Percentiles rank a stretch among this genome's conserved stretches.
Conservation (phyloP, 1,140 invertebrate genomes). For the Drosophila melanogaster region DNA sequence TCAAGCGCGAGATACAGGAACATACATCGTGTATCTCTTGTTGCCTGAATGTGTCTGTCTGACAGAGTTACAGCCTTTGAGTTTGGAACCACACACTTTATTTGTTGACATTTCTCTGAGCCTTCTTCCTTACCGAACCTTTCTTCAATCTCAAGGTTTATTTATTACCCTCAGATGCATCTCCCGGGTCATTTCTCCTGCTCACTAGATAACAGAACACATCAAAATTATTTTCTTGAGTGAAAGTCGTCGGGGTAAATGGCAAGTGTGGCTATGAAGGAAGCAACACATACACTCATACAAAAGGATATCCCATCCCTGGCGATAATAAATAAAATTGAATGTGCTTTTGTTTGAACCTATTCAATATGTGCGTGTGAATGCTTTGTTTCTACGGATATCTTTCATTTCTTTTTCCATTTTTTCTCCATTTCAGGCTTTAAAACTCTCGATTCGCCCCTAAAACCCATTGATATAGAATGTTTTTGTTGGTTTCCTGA, state of each 20-base stretch:
- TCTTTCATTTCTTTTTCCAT: slow-evolving; percentile 43
- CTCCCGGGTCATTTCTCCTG: slow-evolving; percentile 23
- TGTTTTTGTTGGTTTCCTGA: slow-evolving; percentile 28
- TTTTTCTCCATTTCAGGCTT: slow-evolving; percentile 29
- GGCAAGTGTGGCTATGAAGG: slow-evolving; percentile 57
- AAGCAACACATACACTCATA: slow-evolving; percentile 32
- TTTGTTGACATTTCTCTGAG: slow-evolving; percentile 72
- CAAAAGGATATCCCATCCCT: slow-evolving; percentile 33
- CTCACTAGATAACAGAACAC: slow-evolving; percentile 50
- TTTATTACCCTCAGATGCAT: slow-evolving; percentile 65
- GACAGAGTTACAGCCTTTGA: slow-evolving; percentile 46
- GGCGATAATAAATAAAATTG: slow-evolving; percentile 78
- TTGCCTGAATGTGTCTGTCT: slow-evolving; percentile 73
- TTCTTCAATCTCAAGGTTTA: slow-evolving; percentile 62
- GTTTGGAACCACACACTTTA: slow-evolving; percentile 67
- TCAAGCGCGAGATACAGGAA: slow-evolving; percentile 10
- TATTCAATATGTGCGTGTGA: slow-evolving; percentile 83
- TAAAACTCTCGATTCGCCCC: slow-evolving; percentile 21
- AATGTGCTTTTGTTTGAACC: slow-evolving; percentile 81
- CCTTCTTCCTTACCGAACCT: slow-evolving; percentile 37
- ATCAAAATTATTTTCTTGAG: slow-evolving; percentile 76
- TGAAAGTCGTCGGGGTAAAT: slow-evolving; percentile 69
- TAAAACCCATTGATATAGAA: too few relatives aligned
- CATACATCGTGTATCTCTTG: slow-evolving; percentile 72
- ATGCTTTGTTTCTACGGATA: slow-evolving; percentile 48